Base-by-base conservation (phyloP, 1,140 invertebrate genomes). In the Eurosta solidaginis region DNA sequence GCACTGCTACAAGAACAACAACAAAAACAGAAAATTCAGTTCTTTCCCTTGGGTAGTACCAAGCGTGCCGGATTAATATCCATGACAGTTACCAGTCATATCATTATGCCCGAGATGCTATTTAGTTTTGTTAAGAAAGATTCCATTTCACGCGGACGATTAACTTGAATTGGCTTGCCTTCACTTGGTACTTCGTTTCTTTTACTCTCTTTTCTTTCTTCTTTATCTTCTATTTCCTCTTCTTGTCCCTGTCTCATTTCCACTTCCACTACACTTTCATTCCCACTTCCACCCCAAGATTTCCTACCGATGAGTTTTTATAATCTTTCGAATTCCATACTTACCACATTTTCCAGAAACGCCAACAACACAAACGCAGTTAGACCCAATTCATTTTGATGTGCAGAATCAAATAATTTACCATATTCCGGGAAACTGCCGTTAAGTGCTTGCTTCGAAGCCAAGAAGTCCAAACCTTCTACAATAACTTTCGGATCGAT, bases 401-500 rank as follows among this genome's bases (percentile, higher is more conserved):
- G 92, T 79, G 93, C 92, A 36, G 91, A 90, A 85, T 95, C 92
- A 83, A 92, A 92, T 10, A 96, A 89, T 83, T 91, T 91, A 68
- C 94, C 94, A 54, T 88, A 89, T 89, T 94, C 93, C 1, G 91
- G 91, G 86, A 97, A 97, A 81, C 93, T 94, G 59, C 97, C 97
- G 84, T 95, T 94, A 17, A 89, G 36, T 4, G 88, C 89, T 89
- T 98, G 97, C 80, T 92, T 90, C 2, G 89, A 88, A 0, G 92
- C 89, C 44, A 99, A 89, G 94, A 96, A 99, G 49, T 93, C 89
- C 1, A 97, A 89, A 5, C 95, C 93, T 29, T 92, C 89, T 2
- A 89, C 85, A 76, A 97, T 91, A 47, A 97, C 91, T 75, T 88
- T 89, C 14, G 92, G 89, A 74, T 97, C 96, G 47, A 98, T 91